Percentiles rank a stretch among this genome's conserved stretches.
Conservation (phyloP, 92 coral and sea anemone genomes). For the Micromussa lordhowensis region DNA sequence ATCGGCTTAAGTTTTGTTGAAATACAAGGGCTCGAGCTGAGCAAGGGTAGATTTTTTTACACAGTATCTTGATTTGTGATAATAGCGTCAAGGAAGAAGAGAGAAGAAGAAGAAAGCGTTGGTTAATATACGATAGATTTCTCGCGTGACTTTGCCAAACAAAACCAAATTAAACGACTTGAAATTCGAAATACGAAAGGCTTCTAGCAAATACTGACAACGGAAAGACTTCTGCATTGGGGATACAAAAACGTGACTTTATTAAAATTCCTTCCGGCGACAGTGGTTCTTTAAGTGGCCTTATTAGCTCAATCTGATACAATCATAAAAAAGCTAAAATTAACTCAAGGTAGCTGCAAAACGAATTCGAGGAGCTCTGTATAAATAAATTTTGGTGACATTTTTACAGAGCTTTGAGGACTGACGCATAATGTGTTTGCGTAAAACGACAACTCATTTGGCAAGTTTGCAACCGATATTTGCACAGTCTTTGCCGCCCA, state of each 20-base stretch:
- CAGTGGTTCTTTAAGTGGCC: not conserved
- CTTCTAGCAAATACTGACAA: no score
- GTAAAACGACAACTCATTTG: not conserved
- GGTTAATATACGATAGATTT: no score
- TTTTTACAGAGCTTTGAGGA: not conserved
- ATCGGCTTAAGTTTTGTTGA: no score
- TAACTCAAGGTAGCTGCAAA: not conserved
- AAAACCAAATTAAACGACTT: no score
- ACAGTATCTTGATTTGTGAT: no score
- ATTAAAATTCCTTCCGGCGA: not conserved
- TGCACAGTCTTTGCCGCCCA: conserved; percentile 9
- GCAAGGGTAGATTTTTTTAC: no score
- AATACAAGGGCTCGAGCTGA: no score
- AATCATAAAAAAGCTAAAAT: not conserved
- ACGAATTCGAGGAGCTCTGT: not conserved
- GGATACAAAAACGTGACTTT: not conserved
- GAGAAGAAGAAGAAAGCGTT: no score
- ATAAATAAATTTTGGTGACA: not conserved
- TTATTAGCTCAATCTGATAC: not conserved
- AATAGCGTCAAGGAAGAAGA: no score
- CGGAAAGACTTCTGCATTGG: not conserved
- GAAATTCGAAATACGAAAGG: no score
- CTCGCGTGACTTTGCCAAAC: no score
- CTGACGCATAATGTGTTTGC: not conserved
- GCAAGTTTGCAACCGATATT: conserved; percentile 15